Evolutionary conservation across 2,888 invertebrate species (phyloP).

Genomic region (Vandiemenella viatica): DNA sequence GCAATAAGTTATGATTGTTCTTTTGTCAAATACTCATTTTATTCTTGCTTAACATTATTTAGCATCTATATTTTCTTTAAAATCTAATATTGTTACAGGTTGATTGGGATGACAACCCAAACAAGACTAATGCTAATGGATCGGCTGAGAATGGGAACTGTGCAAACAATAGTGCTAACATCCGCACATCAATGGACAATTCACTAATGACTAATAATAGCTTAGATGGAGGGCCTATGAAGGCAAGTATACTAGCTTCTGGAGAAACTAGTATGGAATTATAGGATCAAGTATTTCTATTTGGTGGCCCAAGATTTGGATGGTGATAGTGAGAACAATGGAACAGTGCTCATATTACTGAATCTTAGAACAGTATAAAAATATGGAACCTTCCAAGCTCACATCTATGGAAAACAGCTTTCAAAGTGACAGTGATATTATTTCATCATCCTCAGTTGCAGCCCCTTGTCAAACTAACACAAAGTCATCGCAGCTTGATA

Average conservation of each 20-base stretch:
- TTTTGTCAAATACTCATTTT: background rate
- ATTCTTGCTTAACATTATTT: background rate
- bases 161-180: too few species aligned
- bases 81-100: slow-evolving; percentile 6
- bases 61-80: too few species aligned
- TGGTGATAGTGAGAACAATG: background rate
- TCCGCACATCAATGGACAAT: background rate
- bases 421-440: too few species aligned
- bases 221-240: background rate
- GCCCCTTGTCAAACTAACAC: too few species aligned
- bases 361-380: background rate
- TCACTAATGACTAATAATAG: background rate
- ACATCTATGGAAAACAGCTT: too few species aligned
- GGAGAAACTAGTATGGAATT: slow-evolving; percentile 3
- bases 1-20: background rate
- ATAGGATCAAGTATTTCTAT: background rate
- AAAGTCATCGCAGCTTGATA: too few species aligned
- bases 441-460: too few species aligned
- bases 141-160: background rate
- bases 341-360: background rate
- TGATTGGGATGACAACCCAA: slow-evolving; percentile 11
- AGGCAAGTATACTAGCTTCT: background rate
- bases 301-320: background rate
- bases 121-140: background rate
- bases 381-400: too few species aligned